Base-by-base conservation (phyloP, 2,113 vertebrate species). In the Epinephelus moara region DNA sequence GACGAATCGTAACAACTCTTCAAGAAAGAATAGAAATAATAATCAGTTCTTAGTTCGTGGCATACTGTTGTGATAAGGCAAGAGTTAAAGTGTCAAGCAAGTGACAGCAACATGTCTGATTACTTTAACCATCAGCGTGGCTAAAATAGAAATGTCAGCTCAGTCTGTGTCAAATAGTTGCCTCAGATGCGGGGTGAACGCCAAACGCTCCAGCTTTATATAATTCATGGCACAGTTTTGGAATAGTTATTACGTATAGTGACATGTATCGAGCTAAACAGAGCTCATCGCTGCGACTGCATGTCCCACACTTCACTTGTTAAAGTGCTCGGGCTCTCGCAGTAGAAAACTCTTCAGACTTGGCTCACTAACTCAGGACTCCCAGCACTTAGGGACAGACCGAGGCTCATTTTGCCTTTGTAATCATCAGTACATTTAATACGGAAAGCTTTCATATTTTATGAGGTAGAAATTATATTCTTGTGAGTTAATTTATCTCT, bases 61-160 rank as follows among this genome's bases (percentile, higher is more conserved):
- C 70, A 25, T n/a, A 2, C 42, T 6, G 67, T 62, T 30, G 27
- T 8, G 85, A 90, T 84, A 30, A 85, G 61, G 77, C 62, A n/a
- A 47, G 74, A 62, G 68, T 66, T 50, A 37, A 81, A 53, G 72
- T 69, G 64, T 85, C 53, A 47, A 53, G 69, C 59, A 57, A 75
- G 80, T 66, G 68, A 80, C 85, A 76, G 84, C 78, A 33, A 84
- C 80, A 47, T 45, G 52, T 88, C 82, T 80, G 82, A 83, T 86
- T 77, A 47, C 53, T 82, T 86, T 40, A 88, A 86, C 57, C n/a
- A 56, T 76, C 80, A 73, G 47, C 12, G 9, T 4, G 77, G 82
- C 64, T 78, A 42, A 88, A 91, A 89, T 84, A 87, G 88, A 88
- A 87, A 87, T 66, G 87, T 84, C 89, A 84, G 64, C 84, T 81